Evolutionary conservation across 53 echinoderm and acorn worm genomes (phyloP).

Genomic region (Paelopatides confundens): DNA sequence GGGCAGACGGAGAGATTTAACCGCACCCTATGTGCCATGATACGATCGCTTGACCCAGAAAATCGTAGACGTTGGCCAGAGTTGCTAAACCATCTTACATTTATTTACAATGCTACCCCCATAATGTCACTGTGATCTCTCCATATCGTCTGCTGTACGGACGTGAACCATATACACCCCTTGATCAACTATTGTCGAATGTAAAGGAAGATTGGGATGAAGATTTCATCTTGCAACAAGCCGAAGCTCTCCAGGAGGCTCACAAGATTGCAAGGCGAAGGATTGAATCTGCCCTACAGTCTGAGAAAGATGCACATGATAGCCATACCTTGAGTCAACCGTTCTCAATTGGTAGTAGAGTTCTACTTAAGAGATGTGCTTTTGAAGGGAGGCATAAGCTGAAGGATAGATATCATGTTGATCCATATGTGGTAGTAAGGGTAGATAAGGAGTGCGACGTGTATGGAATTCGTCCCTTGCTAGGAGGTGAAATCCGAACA

Average conservation of each 20-base stretch:
- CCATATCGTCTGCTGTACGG: constrained; percentile 49
- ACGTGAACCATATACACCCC: constrained; percentile 9
- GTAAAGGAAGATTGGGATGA: constrained; percentile 18
- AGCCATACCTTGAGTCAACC: background rate
- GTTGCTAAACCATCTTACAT: constrained; percentile 37
- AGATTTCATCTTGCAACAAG: constrained; percentile 23
- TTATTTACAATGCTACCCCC: constrained; percentile 58
- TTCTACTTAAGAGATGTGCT: background rate
- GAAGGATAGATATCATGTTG: background rate
- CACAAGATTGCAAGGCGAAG: background rate
- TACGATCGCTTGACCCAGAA: constrained; percentile 33
- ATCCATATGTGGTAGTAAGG: background rate
- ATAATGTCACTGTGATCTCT: constrained; percentile 48
- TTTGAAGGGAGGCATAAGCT: background rate
- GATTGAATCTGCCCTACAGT: background rate
- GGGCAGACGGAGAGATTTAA: constrained; percentile 59
- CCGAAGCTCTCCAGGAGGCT: background rate
- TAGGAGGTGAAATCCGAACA: background rate
- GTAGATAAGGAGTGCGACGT: background rate
- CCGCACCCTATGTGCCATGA: constrained; percentile 45
- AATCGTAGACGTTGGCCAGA: constrained; percentile 46
- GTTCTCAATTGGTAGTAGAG: background rate
- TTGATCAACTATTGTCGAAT: constrained; percentile 45
- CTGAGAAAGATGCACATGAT: background rate
- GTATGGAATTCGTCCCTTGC: background rate